Evolutionary conservation across 1,140 invertebrate genomes (phyloP), one percentile per base, ranked within the genome.

Genomic region (Halesus radiatus): DNA sequence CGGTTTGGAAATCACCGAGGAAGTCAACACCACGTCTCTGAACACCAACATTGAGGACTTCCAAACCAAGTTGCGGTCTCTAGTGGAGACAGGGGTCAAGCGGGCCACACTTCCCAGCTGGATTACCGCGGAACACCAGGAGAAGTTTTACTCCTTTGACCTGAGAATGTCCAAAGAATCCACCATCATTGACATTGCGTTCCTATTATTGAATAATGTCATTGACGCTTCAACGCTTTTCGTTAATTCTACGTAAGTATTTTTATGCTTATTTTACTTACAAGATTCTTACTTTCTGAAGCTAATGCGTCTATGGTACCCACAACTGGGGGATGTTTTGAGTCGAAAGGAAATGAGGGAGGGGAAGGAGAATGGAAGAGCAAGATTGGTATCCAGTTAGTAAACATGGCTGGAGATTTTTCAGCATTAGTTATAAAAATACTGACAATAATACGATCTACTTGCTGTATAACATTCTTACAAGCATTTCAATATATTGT

Each of bases 191-290:
- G 89, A 88, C 73, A 84, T 87, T 29, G 81, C 85, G 0, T 89
- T 89, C 84, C 87, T 86, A 0, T 54, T 87, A 1, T 23, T 88
- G 20, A 85, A 83, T 5, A 89, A 89, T 81, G 26, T 86, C 10
- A 85, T 88, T 13, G 88, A 89, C 82, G 87, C 85, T 58, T 85
- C 85, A 0, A 89, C 87, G 4, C 76, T 88, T 37, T 87, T 87
- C 60, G 82, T 88, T 23, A 89, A 89, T 82, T 86, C 80, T 32
- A 88, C 86, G 88, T 89, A 82, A 74, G 81, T 83, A 8, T 10
- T 45, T 16, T 10, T 13, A n/a, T n/a, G n/a, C 18, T 66, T 66
- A 29, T 45, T 1, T 45, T 13, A 13, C 10, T 0, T 5, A 45
- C 37, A 45, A 45, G 8, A 45, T 45, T 45, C 10, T 13, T 3